phyloP scores from a whole-genome alignment of 1,140 invertebrate species.

The Drosophila cardini region DNA sequence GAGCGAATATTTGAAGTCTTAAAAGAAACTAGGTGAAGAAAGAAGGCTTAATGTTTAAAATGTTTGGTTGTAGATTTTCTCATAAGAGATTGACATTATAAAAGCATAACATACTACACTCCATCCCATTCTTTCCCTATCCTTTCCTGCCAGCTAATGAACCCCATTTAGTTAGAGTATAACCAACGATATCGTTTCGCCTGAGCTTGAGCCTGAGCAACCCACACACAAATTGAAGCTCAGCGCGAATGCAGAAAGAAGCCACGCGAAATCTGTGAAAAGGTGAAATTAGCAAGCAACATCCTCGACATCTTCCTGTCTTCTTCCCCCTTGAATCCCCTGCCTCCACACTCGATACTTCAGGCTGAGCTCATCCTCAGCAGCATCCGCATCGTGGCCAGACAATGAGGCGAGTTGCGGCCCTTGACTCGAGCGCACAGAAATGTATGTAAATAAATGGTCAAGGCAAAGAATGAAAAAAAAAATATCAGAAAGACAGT shows the following conservation, averaged over 20 bases:
- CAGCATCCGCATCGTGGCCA: slow-evolving; percentile 58
- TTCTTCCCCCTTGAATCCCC: background rate
- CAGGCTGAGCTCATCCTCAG: background rate
- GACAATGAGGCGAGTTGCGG: slow-evolving; percentile 76
- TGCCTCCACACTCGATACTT: background rate
- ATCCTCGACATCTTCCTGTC: slow-evolving; percentile 27
- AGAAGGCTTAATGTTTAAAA: too few species aligned
- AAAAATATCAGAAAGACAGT: slow-evolving; percentile 42
- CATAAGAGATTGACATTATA: too few species aligned
- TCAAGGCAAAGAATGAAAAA: slow-evolving; percentile 38
- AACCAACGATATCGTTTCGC: slow-evolving; percentile 31
- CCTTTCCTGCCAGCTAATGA: background rate
- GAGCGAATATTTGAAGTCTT: background rate
- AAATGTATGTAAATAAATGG: slow-evolving; percentile 79
- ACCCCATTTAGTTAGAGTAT: slow-evolving; percentile 3
- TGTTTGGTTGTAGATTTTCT: too few species aligned
- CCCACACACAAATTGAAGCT: slow-evolving; percentile 61
- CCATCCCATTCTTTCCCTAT: too few species aligned
- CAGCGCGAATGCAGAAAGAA: slow-evolving; percentile 40
- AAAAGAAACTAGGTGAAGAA: background rate
- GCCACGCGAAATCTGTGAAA: slow-evolving; percentile 66
- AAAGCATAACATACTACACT: too few species aligned
- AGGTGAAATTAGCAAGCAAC: slow-evolving; percentile 74
- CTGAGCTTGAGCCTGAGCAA: slow-evolving; percentile 32
- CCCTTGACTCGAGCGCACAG: slow-evolving; percentile 66